These are phyloP conservation scores for Hydrozoanthus tunicans DNA, from an alignment of 64 coral and sea anemone genomes.

Conservation along the genomic window DNA sequence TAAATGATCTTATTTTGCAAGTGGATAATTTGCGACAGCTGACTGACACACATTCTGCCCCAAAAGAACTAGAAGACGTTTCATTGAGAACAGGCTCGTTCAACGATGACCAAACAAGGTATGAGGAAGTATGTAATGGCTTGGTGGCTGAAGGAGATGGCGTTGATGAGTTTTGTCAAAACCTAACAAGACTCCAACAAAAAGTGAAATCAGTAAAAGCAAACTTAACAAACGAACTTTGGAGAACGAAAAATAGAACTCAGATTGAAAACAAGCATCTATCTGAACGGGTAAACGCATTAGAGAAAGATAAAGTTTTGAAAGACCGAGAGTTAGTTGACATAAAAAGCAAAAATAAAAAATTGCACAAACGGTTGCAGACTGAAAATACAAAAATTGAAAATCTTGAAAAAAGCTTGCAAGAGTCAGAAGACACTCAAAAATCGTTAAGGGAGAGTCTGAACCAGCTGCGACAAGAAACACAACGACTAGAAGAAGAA, in stretches of 20 bases:
- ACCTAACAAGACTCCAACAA: conserved; percentile 47
- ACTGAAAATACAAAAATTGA: conserved; percentile 39
- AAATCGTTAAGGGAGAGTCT: conserved; percentile 46
- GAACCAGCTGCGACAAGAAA: conserved; percentile 46
- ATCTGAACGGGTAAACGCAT: conserved; percentile 30
- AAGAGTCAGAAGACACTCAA: conserved; percentile 29
- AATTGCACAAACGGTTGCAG: conserved; percentile 37
- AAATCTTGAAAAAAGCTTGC: conserved; percentile 49
- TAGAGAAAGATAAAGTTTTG: conserved; percentile 50
- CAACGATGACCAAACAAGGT: background rate
- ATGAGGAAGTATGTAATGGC: conserved; percentile 29
- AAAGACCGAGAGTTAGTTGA: conserved; percentile 53
- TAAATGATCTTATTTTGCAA: conserved; percentile 46
- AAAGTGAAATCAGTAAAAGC: conserved; percentile 53
- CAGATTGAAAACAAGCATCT: conserved; percentile 40
- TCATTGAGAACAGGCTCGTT: background rate
- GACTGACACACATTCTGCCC: conserved; percentile 22
- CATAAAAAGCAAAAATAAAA: conserved; percentile 30
- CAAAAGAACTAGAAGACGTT: background rate
- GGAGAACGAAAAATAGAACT: conserved; percentile 31
- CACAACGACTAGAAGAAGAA: conserved; percentile 51
- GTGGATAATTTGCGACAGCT: conserved; percentile 56
- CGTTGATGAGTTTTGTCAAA: conserved; percentile 22
- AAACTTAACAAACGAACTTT: conserved; percentile 35
- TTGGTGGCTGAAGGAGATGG: conserved; percentile 31